Conservation (phyloP, 2,113 vertebrate species). For the Tragelaphus strepsiceros region DNA sequence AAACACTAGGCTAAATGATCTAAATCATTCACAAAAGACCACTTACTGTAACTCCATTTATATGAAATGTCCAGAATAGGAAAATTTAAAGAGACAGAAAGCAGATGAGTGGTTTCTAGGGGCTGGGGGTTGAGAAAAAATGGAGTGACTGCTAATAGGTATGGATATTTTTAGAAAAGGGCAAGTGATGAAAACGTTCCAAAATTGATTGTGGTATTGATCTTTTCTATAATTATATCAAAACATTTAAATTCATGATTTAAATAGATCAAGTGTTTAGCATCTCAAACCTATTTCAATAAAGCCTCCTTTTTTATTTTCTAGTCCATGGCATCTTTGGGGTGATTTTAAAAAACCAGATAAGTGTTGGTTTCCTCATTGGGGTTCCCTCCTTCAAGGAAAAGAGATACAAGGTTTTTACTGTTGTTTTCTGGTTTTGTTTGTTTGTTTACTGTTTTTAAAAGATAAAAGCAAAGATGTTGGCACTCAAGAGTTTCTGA, state of each 20-base stretch:
- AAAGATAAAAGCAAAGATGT: background rate
- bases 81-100: background rate
- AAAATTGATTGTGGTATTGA: background rate
- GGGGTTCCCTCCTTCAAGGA: background rate
- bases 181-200: background rate
- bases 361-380: background rate
- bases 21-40: background rate
- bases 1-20: background rate
- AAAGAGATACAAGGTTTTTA: background rate
- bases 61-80: background rate
- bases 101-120: background rate
- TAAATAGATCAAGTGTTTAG: background rate
- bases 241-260: background rate
- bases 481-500: background rate
- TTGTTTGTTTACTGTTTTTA: background rate
- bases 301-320: background rate
- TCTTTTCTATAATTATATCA: background rate
- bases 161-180: background rate
- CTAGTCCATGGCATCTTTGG: background rate
- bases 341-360: background rate
- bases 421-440: background rate
- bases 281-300: background rate
- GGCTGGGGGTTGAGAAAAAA: background rate
- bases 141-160: background rate
- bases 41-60: background rate